These are phyloP conservation scores for Tenthredo livida DNA, from an alignment of 2,888 invertebrate species.

Conservation along the genomic window DNA sequence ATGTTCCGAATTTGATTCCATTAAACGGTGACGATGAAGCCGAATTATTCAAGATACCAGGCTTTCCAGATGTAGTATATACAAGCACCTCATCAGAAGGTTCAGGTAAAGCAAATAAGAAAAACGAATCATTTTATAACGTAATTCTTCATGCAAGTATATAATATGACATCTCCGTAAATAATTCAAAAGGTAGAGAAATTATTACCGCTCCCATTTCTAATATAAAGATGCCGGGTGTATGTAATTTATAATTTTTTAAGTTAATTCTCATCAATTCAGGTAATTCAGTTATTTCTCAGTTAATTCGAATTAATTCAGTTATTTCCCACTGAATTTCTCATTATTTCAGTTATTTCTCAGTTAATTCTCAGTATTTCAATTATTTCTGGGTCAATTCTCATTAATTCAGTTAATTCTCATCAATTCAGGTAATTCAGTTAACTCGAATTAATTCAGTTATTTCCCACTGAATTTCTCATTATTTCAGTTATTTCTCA, in stretches of 20 bases:
- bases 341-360: too few relatives aligned
- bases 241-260: background rate
- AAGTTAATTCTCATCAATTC: too few relatives aligned
- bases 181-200: background rate
- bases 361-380: too few relatives aligned
- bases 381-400: too few relatives aligned
- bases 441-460: too few relatives aligned
- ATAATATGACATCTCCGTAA: background rate
- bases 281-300: too few relatives aligned
- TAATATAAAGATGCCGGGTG: background rate
- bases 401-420: too few relatives aligned
- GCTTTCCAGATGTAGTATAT: background rate
- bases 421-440: too few relatives aligned
- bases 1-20: background rate
- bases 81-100: background rate
- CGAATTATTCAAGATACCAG: slow-evolving; percentile 4
- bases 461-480: too few relatives aligned
- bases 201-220: background rate
- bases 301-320: too few relatives aligned
- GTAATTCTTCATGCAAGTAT: background rate
- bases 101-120: background rate
- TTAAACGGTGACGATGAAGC: background rate
- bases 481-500: too few relatives aligned
- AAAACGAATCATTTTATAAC: background rate
- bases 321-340: too few relatives aligned